These are phyloP conservation scores for Caenorhabditis sp. DNA, from an alignment of 2,888 invertebrate species.

Conservation along the genomic window DNA sequence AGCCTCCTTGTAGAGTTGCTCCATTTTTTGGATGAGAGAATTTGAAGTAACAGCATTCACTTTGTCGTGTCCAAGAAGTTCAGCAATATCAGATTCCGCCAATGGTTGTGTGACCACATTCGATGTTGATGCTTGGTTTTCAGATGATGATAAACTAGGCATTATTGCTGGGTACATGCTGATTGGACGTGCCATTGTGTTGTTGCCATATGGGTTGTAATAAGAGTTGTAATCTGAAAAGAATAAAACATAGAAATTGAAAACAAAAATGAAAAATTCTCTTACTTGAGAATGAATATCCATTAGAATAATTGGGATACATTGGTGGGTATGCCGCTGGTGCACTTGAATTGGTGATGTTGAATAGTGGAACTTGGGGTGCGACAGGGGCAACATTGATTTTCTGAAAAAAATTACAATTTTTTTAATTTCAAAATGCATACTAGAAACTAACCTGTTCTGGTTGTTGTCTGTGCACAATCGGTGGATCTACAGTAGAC, in stretches of 20 bases:
- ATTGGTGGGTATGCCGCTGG: constrained; percentile 17
- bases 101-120: constrained; percentile 10
- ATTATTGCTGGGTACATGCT: neutral
- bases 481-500: constrained; percentile 7
- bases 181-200: neutral
- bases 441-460: neutral
- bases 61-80: constrained; percentile 10
- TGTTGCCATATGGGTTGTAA: constrained; percentile 12
- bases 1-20: constrained; percentile 53
- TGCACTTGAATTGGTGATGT: constrained; percentile 31
- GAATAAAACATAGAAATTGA: neutral
- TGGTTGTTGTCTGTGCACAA: constrained; percentile 4
- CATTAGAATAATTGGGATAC: constrained; percentile 17
- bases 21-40: constrained; percentile 41
- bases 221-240: neutral
- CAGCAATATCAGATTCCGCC: constrained; percentile 21
- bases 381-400: neutral
- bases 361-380: constrained; percentile 29
- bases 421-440: neutral
- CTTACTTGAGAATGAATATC: neutral
- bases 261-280: neutral
- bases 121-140: constrained; percentile 1
- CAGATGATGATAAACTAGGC: neutral
- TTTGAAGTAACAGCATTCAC: neutral
- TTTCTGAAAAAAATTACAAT: neutral